Base-by-base conservation (phyloP, 2,113 vertebrate species). In the Proteles cristata region DNA sequence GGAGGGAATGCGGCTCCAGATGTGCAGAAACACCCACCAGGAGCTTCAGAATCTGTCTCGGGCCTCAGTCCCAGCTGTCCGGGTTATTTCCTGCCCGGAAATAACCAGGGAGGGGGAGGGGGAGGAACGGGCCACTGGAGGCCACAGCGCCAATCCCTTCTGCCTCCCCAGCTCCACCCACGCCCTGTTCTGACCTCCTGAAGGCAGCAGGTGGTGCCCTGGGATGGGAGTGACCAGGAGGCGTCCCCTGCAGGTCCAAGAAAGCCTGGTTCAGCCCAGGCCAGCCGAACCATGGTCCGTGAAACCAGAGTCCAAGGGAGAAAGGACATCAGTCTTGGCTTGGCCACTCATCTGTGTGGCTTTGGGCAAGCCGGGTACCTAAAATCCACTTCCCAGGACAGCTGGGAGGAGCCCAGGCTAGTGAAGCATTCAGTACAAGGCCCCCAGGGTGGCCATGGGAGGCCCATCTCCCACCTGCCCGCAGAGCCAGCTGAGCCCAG, bases 11-110 rank as follows among this genome's bases (percentile, higher is more conserved):
- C 2, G 0, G 79, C 93, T 92, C 97, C 97, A 98, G 97, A 97
- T 96, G 97, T 96, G 86, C 93, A n/a, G 50, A 90, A 81, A 82
- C 28, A 6, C 35, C 25, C 0, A 74, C 98, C 97, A 97, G 89
- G 83, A 87, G 63, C 55, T 92, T 82, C 0, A 12, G 93, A 89
- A 90, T 97, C 86, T 3, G 55, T 83, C 94, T 90, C 2, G 4
- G 92, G 97, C 74, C 92, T 39, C 8, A 1, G 28, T 89, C 77
- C 89, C n/a, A 7, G 92, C 95, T 45, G 83, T 69, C 0, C 0
- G 35, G 82, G 35, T 35, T 77, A 33, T 84, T 98, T 97, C 90
- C 93, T 90, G 90, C 73, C 87, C 76, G 68, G 77, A 66, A 92
- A 50, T 50, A 50, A 50, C 50, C 39, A 39, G 39, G 39, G 39